Conservation (phyloP, 2,113 vertebrate genomes). For the Pelodiscus sinensis region DNA sequence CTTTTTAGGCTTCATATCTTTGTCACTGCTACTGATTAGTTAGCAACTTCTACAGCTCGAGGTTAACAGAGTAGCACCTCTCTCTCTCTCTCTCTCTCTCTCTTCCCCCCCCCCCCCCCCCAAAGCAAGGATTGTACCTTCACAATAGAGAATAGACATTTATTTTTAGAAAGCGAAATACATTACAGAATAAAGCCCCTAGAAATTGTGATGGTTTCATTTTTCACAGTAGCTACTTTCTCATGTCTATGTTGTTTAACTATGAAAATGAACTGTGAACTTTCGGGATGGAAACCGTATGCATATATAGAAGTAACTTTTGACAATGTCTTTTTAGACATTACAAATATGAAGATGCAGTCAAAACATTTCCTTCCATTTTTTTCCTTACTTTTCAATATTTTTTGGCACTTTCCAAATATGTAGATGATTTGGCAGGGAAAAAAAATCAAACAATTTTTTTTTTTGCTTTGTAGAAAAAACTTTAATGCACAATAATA, state of each 20-base stretch:
- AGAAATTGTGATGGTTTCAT: not conserved
- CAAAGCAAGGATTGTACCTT: not conserved
- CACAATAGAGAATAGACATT: not conserved
- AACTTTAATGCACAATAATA: not conserved
- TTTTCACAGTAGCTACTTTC: not conserved
- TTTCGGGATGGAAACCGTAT: not conserved
- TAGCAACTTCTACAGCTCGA: conserved; percentile 33
- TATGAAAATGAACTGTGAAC: fast-evolving
- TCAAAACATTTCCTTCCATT: not conserved
- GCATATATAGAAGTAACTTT: not conserved
- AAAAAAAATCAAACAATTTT: not conserved
- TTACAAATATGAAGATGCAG: not conserved
- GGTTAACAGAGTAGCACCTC: conserved; percentile 58
- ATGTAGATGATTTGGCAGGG: not conserved
- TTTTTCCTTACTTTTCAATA: not conserved
- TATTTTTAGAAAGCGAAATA: not conserved
- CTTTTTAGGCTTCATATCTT: not conserved
- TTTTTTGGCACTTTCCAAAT: not conserved
- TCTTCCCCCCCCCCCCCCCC: no score
- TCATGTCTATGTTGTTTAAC: not conserved
- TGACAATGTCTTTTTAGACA: not conserved
- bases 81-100: no score
- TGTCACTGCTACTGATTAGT: not conserved
- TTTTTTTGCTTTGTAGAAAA: not conserved
- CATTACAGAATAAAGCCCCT: not conserved